phyloP scores from a whole-genome alignment of 2,113 vertebrate species.

The Tragelaphus imberbis region DNA sequence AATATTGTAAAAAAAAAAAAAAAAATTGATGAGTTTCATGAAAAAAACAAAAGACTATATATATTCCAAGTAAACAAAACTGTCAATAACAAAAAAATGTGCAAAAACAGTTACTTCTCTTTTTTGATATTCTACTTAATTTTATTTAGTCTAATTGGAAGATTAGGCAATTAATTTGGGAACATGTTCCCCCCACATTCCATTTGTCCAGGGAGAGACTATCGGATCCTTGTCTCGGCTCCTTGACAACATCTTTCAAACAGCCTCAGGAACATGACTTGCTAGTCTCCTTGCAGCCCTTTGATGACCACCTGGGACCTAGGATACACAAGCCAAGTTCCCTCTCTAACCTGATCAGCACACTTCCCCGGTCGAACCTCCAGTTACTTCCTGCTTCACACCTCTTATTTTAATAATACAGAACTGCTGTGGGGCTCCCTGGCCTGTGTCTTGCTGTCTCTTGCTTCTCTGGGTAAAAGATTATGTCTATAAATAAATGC shows the following conservation, averaged over 20 bases:
- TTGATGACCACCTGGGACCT: background rate
- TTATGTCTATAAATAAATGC: background rate
- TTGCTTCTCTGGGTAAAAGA: background rate
- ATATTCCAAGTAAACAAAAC: background rate
- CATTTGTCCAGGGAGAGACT: background rate
- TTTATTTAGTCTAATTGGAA: background rate
- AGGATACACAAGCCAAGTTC: background rate
- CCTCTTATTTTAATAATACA: background rate
- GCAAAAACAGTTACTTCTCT: background rate
- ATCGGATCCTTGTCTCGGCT: background rate
- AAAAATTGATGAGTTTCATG: background rate
- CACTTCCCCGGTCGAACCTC: too few relatives aligned
- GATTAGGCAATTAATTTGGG: background rate
- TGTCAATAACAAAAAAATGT: background rate
- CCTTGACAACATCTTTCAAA: background rate
- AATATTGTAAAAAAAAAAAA: conserved; percentile 41
- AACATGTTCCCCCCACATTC: background rate
- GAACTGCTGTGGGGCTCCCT: background rate
- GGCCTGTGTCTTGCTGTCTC: background rate
- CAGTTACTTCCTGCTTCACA: background rate
- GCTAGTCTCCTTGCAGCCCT: background rate
- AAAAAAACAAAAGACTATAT: background rate
- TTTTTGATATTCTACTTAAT: background rate
- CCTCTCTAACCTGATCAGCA: background rate
- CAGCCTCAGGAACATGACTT: rapidly evolving